Percentiles rank a stretch among this genome's conserved stretches.
phyloP scores from a whole-genome alignment of 2,113 vertebrate genomes.

The Stomatorhinus ivindoensis region DNA sequence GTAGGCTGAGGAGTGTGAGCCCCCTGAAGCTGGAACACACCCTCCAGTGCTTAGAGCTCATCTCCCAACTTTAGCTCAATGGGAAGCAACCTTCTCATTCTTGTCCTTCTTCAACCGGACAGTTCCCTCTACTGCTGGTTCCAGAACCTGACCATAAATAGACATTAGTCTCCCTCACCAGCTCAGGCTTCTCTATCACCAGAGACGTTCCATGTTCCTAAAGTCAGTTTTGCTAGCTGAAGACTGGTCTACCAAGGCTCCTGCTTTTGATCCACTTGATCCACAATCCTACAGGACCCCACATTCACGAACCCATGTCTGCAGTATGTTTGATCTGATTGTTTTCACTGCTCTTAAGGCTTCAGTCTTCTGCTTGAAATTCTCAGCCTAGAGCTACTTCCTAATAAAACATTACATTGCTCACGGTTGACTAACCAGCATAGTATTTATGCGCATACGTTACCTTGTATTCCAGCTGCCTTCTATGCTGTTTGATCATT shows the following conservation, averaged over 20 bases:
- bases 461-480: neutral
- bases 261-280: neutral
- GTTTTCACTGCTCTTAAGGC: neutral
- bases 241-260: neutral
- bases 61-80: neutral
- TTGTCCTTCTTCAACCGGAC: neutral
- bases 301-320: neutral
- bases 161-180: neutral
- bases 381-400: neutral
- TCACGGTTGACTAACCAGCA: neutral
- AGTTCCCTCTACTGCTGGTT: neutral
- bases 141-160: neutral
- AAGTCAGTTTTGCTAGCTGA: neutral
- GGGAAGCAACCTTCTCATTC: neutral
- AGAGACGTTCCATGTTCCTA: neutral
- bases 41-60: neutral
- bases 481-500: neutral
- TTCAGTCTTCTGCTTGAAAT: neutral
- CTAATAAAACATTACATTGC: neutral
- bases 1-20: neutral
- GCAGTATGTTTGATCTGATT: neutral
- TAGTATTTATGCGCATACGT: neutral
- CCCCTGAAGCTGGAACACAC: neutral
- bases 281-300: neutral
- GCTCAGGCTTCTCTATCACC: neutral